A percentile compares a stretch with the other conserved stretches of the same genome.
Evolutionary conservation across 35 echinoderm and acorn worm genomes (phyloP).

Genomic region (Ptychodera flava): DNA sequence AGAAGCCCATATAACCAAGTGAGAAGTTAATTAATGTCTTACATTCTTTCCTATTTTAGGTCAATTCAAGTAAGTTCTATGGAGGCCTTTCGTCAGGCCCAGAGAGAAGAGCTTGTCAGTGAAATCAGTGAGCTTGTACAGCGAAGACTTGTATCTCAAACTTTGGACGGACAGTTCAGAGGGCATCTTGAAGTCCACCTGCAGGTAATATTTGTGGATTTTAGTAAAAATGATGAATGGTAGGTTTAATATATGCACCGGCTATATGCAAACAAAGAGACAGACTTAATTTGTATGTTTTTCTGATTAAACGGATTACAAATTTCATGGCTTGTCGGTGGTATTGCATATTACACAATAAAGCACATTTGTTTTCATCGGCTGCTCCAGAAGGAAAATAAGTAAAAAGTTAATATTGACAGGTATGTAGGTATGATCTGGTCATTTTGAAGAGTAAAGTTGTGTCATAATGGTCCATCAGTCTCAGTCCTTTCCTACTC

Average conservation of each 20-base stretch:
- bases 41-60: too few relatives aligned
- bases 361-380: neutral
- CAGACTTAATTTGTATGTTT: neutral
- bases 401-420: too few relatives aligned
- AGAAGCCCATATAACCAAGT: too few relatives aligned
- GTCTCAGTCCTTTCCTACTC: too few relatives aligned
- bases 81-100: too few relatives aligned
- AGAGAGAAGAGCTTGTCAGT: constrained; percentile 9
- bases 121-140: constrained; percentile 18
- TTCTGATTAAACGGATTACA: neutral
- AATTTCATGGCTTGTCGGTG: neutral
- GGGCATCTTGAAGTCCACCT: neutral
- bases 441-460: too few relatives aligned
- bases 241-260: neutral
- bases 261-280: neutral
- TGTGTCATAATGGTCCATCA: too few relatives aligned
- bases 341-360: neutral
- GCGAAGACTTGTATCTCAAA: constrained; percentile 1
- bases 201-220: neutral
- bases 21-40: too few relatives aligned
- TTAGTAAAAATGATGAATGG: neutral
- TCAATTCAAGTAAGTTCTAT: too few relatives aligned
- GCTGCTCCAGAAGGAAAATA: too few relatives aligned
- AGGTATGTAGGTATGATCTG: too few relatives aligned
- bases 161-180: neutral